Base-by-base conservation (phyloP, 1,140 invertebrate species). In the Hormaphis cornu region DNA sequence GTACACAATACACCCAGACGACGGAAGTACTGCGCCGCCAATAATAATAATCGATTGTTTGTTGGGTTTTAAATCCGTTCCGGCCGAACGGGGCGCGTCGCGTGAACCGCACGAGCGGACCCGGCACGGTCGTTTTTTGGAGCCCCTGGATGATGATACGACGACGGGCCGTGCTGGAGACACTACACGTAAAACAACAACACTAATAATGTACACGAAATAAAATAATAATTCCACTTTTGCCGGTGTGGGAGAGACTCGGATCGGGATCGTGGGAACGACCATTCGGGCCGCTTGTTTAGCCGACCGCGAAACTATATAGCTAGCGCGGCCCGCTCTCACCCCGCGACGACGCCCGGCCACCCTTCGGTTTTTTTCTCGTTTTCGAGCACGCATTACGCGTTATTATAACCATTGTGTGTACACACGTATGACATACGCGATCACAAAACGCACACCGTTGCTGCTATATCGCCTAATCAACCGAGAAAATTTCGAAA, bases 251-350 rank as follows among this genome's bases (percentile, higher is more conserved):
- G 6, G 40, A 22, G 26, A 12, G 59, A 63, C 42, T 48, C 16
- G 26, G 16, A n/a, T 14, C 37, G 37, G 14, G 42, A 48, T 63
- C 59, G 59, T 63, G 59, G 59, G 59, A 63, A 63, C 59, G 16
- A 28, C 24, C 37, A n/a, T 8, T n/a, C 16, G 16, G 16, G 22
- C 26, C 40, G 42, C 42, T 24, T 63, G 42, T 48, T 63, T 48
- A 63, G 40, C 26, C 59, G 59, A 63, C 59, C 59, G 59, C 59
- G 59, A 63, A 63, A 63, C 59, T 63, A 30, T n/a, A n/a, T n/a
- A n/a, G n/a, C n/a, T n/a, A n/a, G n/a, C n/a, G n/a, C n/a, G n/a
- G 40, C 59, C 37, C 20, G n/a, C 52, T 28, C 52, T 28, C 1
- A 4, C 5, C 30, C 30, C 30, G 30, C 30, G 5, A 9, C 9